A percentile compares a stretch with the other conserved stretches of the same genome.
Evolutionary conservation across 2,888 invertebrate genomes (phyloP).

Genomic region (Caenorhabditis macrosperma): DNA sequence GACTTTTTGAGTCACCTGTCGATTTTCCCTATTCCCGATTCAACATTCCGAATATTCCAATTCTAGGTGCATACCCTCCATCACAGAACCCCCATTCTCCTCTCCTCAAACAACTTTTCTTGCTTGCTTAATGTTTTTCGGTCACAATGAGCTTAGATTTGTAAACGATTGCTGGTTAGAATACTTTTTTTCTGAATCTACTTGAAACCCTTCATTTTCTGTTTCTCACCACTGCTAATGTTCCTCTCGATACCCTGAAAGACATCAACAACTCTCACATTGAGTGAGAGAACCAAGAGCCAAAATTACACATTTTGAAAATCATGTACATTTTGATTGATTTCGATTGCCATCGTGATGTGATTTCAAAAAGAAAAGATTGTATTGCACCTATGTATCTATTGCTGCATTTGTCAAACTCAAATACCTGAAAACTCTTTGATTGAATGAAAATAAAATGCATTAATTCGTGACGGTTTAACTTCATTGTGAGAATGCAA

Average conservation of each 20-base stretch:
- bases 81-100: neutral
- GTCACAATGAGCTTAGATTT: slow-evolving; percentile 57
- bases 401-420: slow-evolving; percentile 4
- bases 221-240: too few relatives aligned
- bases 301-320: neutral
- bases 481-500: too few relatives aligned
- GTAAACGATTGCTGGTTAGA: slow-evolving; percentile 50
- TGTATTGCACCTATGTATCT: slow-evolving; percentile 31
- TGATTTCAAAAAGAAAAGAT: slow-evolving; percentile 40
- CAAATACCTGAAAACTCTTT: neutral
- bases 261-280: neutral
- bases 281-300: neutral
- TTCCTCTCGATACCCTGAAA: neutral
- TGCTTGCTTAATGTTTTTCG: slow-evolving; percentile 44
- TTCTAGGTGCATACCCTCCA: slow-evolving; percentile 23
- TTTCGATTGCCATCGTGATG: slow-evolving; percentile 51
- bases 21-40: slow-evolving; percentile 46
- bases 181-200: neutral
- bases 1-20: slow-evolving; percentile 52
- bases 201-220: neutral
- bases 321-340: slow-evolving; percentile 43
- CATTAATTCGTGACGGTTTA: too few relatives aligned
- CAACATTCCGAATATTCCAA: slow-evolving; percentile 59
- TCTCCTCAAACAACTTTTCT: slow-evolving; percentile 12
- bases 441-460: slow-evolving; percentile 6